Evolutionary conservation across 2,113 vertebrate species (phyloP).

Genomic region (Rhinoptilus africanus): DNA sequence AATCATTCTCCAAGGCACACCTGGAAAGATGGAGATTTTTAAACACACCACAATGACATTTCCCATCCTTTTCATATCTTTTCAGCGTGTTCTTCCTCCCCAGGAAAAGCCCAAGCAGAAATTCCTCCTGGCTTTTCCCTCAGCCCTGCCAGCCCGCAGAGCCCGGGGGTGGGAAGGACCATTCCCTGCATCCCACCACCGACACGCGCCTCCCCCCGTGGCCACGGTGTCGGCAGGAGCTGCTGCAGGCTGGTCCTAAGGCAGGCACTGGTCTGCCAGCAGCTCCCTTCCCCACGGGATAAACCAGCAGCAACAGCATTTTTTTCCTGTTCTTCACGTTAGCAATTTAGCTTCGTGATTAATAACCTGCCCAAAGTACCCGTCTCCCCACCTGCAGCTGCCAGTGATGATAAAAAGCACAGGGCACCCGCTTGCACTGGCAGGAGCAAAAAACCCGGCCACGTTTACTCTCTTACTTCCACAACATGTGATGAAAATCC

Average conservation of each 20-base stretch:
- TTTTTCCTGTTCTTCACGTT: rapidly evolving
- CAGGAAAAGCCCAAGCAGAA: neutral
- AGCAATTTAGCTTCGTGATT: neutral
- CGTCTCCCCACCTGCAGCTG: rapidly evolving
- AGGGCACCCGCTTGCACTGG: neutral
- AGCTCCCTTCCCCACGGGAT: neutral
- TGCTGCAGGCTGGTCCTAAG: neutral
- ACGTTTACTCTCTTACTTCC: conserved; percentile 77
- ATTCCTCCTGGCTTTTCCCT: neutral
- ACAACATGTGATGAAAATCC: conserved; percentile 96
- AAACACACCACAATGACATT: neutral
- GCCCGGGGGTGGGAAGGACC: neutral
- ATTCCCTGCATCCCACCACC: neutral
- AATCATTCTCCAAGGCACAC: neutral
- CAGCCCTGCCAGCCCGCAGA: rapidly evolving
- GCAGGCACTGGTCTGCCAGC: neutral
- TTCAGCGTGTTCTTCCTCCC: neutral
- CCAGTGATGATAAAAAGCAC: neutral
- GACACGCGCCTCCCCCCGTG: neutral
- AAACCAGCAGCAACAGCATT: neutral
- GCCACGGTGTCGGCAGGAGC: rapidly evolving
- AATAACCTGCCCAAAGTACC: neutral
- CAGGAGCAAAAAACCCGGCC: neutral
- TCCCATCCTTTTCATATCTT: neutral
- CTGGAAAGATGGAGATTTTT: neutral